A percentile compares a stretch with the other conserved stretches of the same genome.
These are phyloP conservation scores for Patella depressa DNA, from an alignment of 2,888 invertebrate species.

Conservation along the genomic window DNA sequence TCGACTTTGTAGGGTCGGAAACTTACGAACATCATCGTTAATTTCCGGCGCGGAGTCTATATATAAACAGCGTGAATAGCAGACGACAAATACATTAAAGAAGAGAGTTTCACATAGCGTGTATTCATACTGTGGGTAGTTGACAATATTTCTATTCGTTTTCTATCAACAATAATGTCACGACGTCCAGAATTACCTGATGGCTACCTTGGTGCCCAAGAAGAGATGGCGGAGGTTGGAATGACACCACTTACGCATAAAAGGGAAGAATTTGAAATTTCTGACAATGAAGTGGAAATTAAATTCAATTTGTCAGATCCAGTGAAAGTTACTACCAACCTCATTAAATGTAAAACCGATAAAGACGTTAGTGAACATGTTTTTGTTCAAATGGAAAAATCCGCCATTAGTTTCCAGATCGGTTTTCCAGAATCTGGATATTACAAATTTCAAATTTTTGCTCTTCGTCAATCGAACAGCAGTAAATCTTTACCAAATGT, in stretches of 20 bases:
- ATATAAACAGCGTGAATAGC: too few species aligned
- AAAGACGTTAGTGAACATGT: conserved; percentile 51
- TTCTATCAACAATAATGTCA: neutral
- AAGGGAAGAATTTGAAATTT: neutral
- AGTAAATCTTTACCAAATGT: conserved; percentile 65
- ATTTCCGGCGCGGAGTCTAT: too few species aligned
- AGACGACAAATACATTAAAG: too few species aligned
- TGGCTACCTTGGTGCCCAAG: neutral
- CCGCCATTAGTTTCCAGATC: conserved; percentile 41
- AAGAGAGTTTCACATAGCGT: too few species aligned
- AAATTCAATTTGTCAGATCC: neutral
- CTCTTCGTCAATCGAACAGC: conserved; percentile 55
- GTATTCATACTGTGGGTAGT: too few species aligned
- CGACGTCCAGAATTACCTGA: neutral
- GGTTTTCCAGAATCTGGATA: conserved; percentile 56
- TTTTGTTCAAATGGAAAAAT: conserved; percentile 57
- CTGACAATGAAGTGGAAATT: conserved; percentile 1
- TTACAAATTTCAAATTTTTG: conserved; percentile 66
- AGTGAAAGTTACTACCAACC: conserved; percentile 43
- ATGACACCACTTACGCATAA: neutral
- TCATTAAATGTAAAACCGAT: conserved; percentile 43
- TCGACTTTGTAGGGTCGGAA: too few species aligned
- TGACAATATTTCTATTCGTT: neutral
- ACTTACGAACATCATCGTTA: too few species aligned
- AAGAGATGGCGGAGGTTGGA: neutral